Percentiles rank a stretch among this genome's conserved stretches.
Conservation (phyloP, 2,797 vertebrate species). For the Pteronotus mesoamericanus region DNA sequence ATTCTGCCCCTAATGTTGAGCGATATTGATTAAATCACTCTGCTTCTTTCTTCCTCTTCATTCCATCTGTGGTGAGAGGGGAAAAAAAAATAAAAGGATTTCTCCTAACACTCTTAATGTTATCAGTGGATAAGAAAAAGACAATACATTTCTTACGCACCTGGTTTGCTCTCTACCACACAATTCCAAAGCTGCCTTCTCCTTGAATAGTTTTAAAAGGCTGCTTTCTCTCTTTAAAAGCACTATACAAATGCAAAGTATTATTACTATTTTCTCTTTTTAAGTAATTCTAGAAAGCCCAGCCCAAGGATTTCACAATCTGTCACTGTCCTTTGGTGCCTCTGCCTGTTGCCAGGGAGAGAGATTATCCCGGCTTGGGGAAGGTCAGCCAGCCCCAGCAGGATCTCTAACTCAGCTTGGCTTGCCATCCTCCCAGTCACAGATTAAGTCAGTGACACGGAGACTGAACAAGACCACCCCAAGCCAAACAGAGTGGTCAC, state of each 20-base stretch:
- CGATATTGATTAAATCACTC: not conserved
- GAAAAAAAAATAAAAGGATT: not conserved
- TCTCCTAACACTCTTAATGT: not conserved
- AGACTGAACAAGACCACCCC: slow-evolving; percentile 32
- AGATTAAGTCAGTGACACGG: not conserved
- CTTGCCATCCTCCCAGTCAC: not conserved
- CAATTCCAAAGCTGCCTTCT: not conserved
- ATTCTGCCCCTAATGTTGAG: not conserved
- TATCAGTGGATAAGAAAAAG: not conserved
- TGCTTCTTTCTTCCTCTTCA: not conserved
- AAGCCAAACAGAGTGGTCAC: slow-evolving; percentile 24
- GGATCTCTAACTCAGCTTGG: slow-evolving; percentile 1
- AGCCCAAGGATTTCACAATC: slow-evolving; percentile 67
- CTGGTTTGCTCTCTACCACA: not conserved
- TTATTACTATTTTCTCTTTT: slow-evolving; percentile 56
- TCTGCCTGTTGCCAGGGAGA: slow-evolving; percentile 74
- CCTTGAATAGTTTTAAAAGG: slow-evolving; percentile 15
- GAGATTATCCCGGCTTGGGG: slow-evolving; percentile 71
- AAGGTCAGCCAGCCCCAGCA: slow-evolving; percentile 75
- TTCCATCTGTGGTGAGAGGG: not conserved
- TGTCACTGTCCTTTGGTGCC: slow-evolving; percentile 65
- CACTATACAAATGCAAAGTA: not conserved
- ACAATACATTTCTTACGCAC: slow-evolving; percentile 29
- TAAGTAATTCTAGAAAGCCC: slow-evolving; percentile 74
- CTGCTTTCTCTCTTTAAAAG: slow-evolving; percentile 5